Percentiles rank a stretch among this genome's conserved stretches.
phyloP scores from a whole-genome alignment of 2,797 vertebrate species.

The Brachyrhaphis roseni region DNA sequence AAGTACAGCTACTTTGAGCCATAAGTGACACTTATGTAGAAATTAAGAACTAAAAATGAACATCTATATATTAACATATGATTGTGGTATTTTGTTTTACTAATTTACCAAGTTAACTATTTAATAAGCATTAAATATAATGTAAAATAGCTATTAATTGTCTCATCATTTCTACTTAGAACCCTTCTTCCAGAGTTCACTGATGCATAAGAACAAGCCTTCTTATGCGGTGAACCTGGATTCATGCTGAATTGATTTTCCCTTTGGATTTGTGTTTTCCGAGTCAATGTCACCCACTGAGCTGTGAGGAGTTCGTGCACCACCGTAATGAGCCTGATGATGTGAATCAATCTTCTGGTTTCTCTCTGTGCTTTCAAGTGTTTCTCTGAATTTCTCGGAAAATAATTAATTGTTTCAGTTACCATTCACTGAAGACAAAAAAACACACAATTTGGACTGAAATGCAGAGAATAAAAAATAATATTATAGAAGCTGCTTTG shows the following conservation, averaged over 20 bases:
- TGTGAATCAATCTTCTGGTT: conserved; percentile 31
- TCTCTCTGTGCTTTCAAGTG: conserved; percentile 11
- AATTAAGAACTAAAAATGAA: conserved; percentile 30
- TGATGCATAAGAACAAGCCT: background rate
- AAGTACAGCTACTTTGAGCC: conserved; percentile 6
- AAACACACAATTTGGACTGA: background rate
- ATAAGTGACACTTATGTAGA: background rate
- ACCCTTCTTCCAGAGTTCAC: conserved; percentile 1
- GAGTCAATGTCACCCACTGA: background rate
- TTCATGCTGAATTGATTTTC: background rate
- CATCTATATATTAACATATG: conserved; percentile 28
- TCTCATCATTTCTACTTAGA: conserved; percentile 21
- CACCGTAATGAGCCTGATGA: conserved; percentile 17
- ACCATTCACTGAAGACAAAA: background rate
- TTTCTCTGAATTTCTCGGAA: background rate
- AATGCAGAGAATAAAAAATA: background rate
- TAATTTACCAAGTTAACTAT: conserved; percentile 56
- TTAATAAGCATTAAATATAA: conserved; percentile 44
- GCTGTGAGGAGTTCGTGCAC: conserved; percentile 7
- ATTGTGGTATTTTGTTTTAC: conserved; percentile 34
- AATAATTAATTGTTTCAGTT: conserved; percentile 1
- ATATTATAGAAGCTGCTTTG: background rate
- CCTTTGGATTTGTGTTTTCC: conserved; percentile 10
- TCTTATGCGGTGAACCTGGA: background rate
- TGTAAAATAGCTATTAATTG: conserved; percentile 17